phyloP scores from a whole-genome alignment of 2,888 invertebrate genomes.

The Physocephala rufipes region DNA sequence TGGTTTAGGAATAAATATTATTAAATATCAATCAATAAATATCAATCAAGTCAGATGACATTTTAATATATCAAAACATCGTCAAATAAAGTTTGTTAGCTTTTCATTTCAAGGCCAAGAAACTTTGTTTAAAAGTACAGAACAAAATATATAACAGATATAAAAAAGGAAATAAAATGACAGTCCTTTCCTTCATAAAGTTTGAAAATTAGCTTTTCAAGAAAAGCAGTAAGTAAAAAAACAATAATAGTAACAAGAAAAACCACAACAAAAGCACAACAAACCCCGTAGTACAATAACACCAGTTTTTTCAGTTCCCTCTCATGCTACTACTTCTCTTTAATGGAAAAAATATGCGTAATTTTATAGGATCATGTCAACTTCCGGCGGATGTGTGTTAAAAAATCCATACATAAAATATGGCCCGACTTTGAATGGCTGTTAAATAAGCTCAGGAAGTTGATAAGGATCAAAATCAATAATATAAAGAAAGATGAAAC shows the following conservation, averaged over 20 bases:
- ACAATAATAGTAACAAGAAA: constrained; percentile 32
- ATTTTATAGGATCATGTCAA: constrained; percentile 34
- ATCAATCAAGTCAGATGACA: no score
- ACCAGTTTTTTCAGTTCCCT: constrained; percentile 3
- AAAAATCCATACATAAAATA: constrained; percentile 22
- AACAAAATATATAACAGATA: no score
- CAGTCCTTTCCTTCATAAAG: not conserved
- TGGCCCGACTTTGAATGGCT: not conserved
- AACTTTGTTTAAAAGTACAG: not conserved
- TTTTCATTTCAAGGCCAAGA: no score
- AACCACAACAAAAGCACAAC: constrained; percentile 42
- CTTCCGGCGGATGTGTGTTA: constrained; percentile 29
- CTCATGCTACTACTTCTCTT: not conserved
- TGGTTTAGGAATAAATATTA: no score
- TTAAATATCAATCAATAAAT: no score
- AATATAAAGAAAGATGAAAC: no score
- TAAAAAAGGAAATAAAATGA: not conserved
- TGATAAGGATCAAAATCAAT: not conserved
- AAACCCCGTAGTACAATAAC: no score
- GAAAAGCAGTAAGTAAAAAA: no score
- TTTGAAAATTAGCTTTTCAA: not conserved
- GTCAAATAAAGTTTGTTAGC: no score
- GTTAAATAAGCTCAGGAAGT: constrained; percentile 17
- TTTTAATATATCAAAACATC: no score
- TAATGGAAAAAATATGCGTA: constrained; percentile 14